phyloP scores from a whole-genome alignment of 1,140 invertebrate species.

The Pseudoatta argentina region DNA sequence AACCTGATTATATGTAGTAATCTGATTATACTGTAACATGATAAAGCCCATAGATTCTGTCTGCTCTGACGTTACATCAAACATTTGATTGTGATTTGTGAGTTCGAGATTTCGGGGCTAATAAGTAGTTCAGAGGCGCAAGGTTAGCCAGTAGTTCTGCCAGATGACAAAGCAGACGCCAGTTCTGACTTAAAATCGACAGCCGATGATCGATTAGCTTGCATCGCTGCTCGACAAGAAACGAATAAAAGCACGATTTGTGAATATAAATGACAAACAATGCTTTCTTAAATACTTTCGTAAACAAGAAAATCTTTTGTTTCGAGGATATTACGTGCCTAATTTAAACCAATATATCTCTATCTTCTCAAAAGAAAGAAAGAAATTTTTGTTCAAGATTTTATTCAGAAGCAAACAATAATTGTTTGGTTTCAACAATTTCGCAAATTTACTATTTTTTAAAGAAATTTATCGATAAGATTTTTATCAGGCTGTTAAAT shows the following conservation, averaged over 20 bases:
- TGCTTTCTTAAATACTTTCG: neutral
- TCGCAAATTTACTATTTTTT: neutral
- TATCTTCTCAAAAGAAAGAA: neutral
- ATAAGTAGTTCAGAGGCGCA: conserved; percentile 20
- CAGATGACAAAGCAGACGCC: conserved; percentile 37
- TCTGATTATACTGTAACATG: neutral
- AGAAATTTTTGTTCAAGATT: neutral
- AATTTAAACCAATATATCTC: neutral
- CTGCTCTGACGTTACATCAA: neutral
- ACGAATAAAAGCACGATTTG: neutral
- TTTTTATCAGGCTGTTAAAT: conserved; percentile 23
- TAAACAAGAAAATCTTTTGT: neutral
- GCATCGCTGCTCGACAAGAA: neutral
- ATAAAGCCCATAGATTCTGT: conserved; percentile 17
- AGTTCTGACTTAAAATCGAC: conserved; percentile 25
- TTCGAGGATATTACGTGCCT: neutral
- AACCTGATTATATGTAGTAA: neutral
- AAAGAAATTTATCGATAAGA: neutral
- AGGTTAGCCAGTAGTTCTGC: conserved; percentile 14
- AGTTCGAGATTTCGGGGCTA: conserved; percentile 26
- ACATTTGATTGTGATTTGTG: conserved; percentile 44
- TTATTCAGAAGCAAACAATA: neutral
- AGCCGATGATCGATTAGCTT: conserved; percentile 23
- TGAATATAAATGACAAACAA: neutral
- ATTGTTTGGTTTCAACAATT: neutral